These are phyloP conservation scores for Styela clava DNA, from an alignment of 23 tunicate genomes.

Conservation along the genomic window DNA sequence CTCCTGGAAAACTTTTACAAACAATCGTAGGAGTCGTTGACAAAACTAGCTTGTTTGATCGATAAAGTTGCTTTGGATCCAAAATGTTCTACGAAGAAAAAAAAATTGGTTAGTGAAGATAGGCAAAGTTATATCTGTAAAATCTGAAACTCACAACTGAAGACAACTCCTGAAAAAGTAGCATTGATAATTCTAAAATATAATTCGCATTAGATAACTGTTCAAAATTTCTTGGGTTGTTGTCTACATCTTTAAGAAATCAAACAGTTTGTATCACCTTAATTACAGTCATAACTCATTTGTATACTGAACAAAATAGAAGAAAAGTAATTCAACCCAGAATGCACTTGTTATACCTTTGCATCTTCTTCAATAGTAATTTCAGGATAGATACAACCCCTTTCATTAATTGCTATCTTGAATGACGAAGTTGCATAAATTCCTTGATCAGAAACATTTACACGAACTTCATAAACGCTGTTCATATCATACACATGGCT, in stretches of 20 bases:
- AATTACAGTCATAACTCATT: too few species aligned
- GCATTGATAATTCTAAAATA: too few species aligned
- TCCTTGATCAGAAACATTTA: constrained; percentile 63
- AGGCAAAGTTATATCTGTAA: too few species aligned
- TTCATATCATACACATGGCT: constrained; percentile 87
- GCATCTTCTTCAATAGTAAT: constrained; percentile 90
- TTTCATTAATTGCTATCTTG: constrained; percentile 81
- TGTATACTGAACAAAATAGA: too few species aligned
- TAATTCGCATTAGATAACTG: too few species aligned
- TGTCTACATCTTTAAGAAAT: too few species aligned
- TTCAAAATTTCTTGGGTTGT: too few species aligned
- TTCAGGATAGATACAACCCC: constrained; percentile 83
- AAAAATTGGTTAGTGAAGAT: not conserved
- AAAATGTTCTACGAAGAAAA: constrained; percentile 32
- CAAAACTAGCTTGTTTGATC: constrained; percentile 72
- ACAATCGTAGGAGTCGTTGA: constrained; percentile 72
- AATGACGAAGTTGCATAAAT: constrained; percentile 30
- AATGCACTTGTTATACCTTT: too few species aligned
- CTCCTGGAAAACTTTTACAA: constrained; percentile 80
- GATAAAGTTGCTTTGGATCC: constrained; percentile 63
- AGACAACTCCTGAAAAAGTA: too few species aligned
- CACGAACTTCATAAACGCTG: constrained; percentile 58
- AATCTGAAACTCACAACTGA: too few species aligned
- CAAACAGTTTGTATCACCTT: too few species aligned
- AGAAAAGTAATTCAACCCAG: too few species aligned